Percentiles rank a stretch among this genome's conserved stretches.
Evolutionary conservation across 2,797 vertebrate genomes (phyloP).

Genomic region (Poeciliopsis turneri): DNA sequence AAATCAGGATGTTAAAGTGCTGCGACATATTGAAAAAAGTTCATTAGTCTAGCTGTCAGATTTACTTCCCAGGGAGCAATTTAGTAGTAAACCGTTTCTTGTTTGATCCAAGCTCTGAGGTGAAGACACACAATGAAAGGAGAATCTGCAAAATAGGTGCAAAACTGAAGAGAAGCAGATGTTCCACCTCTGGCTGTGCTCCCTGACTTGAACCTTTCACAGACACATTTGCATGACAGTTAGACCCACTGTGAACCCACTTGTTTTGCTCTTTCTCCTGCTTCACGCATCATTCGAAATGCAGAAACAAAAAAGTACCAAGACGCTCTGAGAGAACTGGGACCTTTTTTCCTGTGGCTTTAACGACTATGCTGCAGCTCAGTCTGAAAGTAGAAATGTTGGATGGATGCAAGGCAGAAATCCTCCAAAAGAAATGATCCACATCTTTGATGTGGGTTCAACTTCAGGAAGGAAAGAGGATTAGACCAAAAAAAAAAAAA

Average conservation of each 20-base stretch:
- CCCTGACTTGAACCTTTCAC: conserved; percentile 27
- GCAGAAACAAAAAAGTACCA: neutral
- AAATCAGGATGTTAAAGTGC: neutral
- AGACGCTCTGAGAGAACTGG: conserved; percentile 4
- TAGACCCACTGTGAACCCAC: conserved; percentile 51
- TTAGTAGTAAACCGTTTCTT: neutral
- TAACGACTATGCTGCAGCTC: neutral
- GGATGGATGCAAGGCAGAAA: neutral
- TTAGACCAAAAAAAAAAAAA: neutral
- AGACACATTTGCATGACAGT: conserved; percentile 67
- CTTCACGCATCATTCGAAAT: conserved; percentile 28
- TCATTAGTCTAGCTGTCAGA: neutral
- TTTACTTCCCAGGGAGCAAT: neutral
- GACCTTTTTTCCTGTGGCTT: neutral
- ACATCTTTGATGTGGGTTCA: neutral
- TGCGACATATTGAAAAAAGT: neutral
- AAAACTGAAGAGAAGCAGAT: neutral
- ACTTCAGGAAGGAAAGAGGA: neutral
- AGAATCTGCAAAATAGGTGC: conserved; percentile 2
- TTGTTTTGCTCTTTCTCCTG: conserved; percentile 44
- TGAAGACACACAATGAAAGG: neutral
- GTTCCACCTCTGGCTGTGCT: neutral
- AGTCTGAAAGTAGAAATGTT: neutral
- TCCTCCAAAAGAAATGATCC: neutral
- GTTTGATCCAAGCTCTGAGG: neutral